Evolutionary conservation across 1,140 invertebrate species (phyloP).

Genomic region (Homalodisca vitripennis): DNA sequence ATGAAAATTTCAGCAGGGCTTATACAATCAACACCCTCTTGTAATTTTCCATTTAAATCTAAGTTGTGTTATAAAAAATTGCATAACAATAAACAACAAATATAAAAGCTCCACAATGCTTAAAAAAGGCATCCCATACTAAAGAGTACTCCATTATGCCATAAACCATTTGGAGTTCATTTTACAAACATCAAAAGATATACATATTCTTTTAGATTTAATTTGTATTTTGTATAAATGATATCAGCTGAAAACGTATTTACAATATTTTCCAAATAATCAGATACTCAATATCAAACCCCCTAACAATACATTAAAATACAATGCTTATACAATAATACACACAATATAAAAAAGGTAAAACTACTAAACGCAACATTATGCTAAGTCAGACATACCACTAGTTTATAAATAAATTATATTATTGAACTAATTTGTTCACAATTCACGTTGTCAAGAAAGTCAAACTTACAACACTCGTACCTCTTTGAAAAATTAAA

Average conservation of each 20-base stretch:
- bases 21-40: background rate
- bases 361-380: background rate
- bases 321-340: background rate
- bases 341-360: background rate
- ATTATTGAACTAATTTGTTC: background rate
- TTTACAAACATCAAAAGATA: background rate
- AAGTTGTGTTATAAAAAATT: conserved; percentile 1
- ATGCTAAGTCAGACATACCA: background rate
- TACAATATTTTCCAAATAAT: background rate
- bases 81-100: background rate
- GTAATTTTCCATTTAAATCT: background rate
- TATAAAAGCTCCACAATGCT: background rate
- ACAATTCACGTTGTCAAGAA: background rate
- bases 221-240: background rate
- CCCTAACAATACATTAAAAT: background rate
- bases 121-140: background rate
- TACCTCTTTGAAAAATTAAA: background rate
- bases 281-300: no score
- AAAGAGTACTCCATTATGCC: background rate
- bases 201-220: background rate
- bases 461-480: background rate
- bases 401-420: background rate
- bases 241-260: background rate
- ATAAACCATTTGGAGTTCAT: background rate
- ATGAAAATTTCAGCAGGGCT: background rate